Evolutionary conservation across 2,888 invertebrate genomes (phyloP).

Genomic region (Acanthococcus lagerstroemiae): DNA sequence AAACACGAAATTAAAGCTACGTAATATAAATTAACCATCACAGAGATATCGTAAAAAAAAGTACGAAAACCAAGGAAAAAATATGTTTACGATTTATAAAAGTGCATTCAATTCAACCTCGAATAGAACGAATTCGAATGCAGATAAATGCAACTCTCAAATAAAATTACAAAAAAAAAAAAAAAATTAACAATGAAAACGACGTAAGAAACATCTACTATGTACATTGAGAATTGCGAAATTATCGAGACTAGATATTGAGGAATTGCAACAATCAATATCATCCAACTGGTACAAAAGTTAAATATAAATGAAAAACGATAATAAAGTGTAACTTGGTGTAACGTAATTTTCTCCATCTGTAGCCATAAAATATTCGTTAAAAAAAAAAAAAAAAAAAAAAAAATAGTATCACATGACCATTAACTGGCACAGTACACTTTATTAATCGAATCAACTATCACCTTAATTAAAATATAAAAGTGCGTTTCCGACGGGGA

Average conservation of each 20-base stretch:
- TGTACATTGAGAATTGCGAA: constrained; percentile 24
- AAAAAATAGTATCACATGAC: constrained; percentile 21
- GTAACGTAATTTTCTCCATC: not conserved
- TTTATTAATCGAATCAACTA: constrained; percentile 9
- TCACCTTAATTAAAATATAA: not conserved
- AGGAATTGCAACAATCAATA: constrained; percentile 30
- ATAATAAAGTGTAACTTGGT: constrained; percentile 27
- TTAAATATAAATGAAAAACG: constrained; percentile 13
- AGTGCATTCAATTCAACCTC: too few species aligned
- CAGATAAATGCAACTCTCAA: constrained; percentile 28
- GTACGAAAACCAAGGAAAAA: too few species aligned
- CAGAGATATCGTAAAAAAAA: too few species aligned
- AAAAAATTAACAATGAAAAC: not conserved
- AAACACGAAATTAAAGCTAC: too few species aligned
- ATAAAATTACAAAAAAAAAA: constrained; percentile 8
- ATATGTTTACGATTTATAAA: too few species aligned
- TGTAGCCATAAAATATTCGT: not conserved
- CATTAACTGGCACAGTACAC: constrained; percentile 17
- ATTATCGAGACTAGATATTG: constrained; percentile 25
- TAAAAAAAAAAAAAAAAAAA: not conserved
- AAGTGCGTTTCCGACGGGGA: not conserved
- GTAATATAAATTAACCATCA: too few species aligned
- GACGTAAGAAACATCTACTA: not conserved
- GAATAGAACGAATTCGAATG: not conserved
- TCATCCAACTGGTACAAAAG: constrained; percentile 26